Evolutionary conservation across 2,888 invertebrate genomes (phyloP).

Genomic region (Epicampocera succincta): DNA sequence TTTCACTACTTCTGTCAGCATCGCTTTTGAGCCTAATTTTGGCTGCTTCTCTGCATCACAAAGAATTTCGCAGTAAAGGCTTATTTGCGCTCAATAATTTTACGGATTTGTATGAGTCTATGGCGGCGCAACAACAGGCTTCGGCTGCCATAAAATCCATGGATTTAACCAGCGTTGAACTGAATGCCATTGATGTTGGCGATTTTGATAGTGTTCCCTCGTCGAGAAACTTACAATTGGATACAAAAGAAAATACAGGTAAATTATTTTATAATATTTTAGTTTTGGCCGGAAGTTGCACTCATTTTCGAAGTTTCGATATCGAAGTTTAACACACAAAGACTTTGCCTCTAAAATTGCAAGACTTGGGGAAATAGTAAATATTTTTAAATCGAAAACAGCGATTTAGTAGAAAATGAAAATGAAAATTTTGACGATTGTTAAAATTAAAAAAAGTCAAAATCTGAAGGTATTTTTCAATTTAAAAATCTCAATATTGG

Average conservation of each 20-base stretch:
- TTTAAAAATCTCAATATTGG: no score
- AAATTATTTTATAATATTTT: slow-evolving; percentile 16
- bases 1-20: slow-evolving; percentile 34
- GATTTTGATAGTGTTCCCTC: slow-evolving; percentile 72
- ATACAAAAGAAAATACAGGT: slow-evolving; percentile 68
- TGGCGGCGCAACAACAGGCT: slow-evolving; percentile 17
- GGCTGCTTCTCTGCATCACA: slow-evolving; percentile 70
- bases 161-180: slow-evolving; percentile 67
- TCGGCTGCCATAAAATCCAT: slow-evolving; percentile 55
- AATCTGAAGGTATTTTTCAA: no score
- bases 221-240: slow-evolving; percentile 57
- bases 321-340: no score
- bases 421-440: no score
- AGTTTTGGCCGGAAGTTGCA: no score
- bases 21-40: slow-evolving; percentile 23
- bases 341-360: no score
- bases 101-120: slow-evolving; percentile 73
- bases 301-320: no score
- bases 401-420: no score
- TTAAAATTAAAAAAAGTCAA: no score
- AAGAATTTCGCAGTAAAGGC: slow-evolving; percentile 75
- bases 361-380: no score
- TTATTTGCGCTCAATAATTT: slow-evolving; percentile 76
- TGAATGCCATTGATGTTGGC: slow-evolving; percentile 42
- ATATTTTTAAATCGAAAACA: no score